These are phyloP conservation scores for Actinopyga echinites DNA, from an alignment of 53 echinoderm and acorn worm genomes.

Conservation along the genomic window DNA sequence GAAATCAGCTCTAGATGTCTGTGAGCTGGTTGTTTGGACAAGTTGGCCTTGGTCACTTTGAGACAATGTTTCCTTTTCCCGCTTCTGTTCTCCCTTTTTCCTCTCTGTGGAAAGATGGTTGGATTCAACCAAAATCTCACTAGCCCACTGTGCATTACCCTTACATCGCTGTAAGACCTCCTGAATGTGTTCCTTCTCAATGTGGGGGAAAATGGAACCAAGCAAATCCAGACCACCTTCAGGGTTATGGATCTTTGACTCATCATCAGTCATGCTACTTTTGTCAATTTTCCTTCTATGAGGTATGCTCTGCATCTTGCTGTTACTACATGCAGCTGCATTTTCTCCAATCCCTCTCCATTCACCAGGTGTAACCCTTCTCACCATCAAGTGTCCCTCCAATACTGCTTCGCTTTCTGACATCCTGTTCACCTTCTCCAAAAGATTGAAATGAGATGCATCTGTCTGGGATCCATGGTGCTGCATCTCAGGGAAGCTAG, in stretches of 20 bases:
- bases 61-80: no score
- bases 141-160: conserved; percentile 5
- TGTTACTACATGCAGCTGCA: neutral
- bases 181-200: neutral
- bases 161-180: conserved; percentile 1
- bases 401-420: neutral
- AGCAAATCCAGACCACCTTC: conserved; percentile 32
- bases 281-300: conserved; percentile 65
- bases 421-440: neutral
- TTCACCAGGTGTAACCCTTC: neutral
- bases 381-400: neutral
- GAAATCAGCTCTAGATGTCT: conserved; percentile 13
- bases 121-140: conserved; percentile 3
- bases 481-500: neutral
- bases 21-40: neutral
- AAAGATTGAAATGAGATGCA: conserved; percentile 13
- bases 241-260: neutral
- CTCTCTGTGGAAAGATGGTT: neutral
- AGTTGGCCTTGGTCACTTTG: no score
- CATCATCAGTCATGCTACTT: conserved; percentile 82
- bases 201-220: conserved; percentile 36
- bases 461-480: conserved; percentile 30
- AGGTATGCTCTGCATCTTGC: conserved; percentile 33
- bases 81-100: no score
- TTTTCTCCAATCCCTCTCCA: neutral